Percentiles rank a stretch among this genome's conserved stretches.
phyloP scores from a whole-genome alignment of 1,140 invertebrate species.

The Hycleus cichorii region DNA sequence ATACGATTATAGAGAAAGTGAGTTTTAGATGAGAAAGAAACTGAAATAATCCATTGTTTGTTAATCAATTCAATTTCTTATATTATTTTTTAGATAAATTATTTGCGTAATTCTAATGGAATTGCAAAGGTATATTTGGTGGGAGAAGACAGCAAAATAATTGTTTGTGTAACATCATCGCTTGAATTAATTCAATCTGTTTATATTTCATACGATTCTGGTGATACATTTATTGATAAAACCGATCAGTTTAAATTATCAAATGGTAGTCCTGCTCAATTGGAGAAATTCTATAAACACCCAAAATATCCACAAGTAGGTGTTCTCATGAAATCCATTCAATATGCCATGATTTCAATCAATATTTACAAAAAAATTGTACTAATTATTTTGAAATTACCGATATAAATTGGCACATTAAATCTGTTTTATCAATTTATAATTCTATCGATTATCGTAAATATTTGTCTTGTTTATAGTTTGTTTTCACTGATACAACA shows the following conservation, averaged over 20 bases:
- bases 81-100: constrained; percentile 48
- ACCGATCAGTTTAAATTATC: constrained; percentile 58
- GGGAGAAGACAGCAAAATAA: constrained; percentile 73
- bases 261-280: constrained; percentile 52
- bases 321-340: constrained; percentile 13
- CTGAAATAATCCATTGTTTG: background rate
- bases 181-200: constrained; percentile 48
- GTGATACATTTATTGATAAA: constrained; percentile 67
- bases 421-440: too few relatives aligned
- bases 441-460: background rate
- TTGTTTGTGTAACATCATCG: constrained; percentile 62
- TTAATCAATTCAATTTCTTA: background rate
- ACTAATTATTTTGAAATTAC: too few relatives aligned
- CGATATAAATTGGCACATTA: too few relatives aligned
- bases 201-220: constrained; percentile 82
- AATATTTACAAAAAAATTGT: too few relatives aligned
- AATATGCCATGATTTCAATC: too few relatives aligned
- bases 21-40: background rate
- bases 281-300: constrained; percentile 81
- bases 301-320: constrained; percentile 67
- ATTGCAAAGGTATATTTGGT: constrained; percentile 87
- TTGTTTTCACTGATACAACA: constrained; percentile 72
- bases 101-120: constrained; percentile 76
- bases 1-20: constrained; percentile 2
- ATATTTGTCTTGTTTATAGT: constrained; percentile 49